phyloP scores from a whole-genome alignment of 2,113 vertebrate genomes.

The Emydura subglobosa region DNA sequence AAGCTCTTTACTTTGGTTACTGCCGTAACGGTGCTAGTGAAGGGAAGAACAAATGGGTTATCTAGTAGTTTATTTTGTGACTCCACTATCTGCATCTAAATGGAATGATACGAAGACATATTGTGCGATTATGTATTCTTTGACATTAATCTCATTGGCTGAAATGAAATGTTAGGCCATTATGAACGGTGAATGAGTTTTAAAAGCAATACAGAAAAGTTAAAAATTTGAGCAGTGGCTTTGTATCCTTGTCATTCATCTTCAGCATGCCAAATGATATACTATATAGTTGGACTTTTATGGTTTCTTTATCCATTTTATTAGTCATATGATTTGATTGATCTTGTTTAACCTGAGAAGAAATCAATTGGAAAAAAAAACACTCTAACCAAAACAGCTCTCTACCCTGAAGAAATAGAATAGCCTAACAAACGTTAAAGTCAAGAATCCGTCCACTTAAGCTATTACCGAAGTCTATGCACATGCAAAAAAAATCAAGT shows the following conservation, averaged over 20 bases:
- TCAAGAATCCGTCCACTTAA: neutral
- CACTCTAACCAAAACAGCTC: constrained; percentile 57
- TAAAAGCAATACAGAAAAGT: constrained; percentile 45
- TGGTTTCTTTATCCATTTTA: constrained; percentile 82
- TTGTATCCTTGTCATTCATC: constrained; percentile 60
- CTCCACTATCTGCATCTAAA: neutral
- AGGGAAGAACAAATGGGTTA: constrained; percentile 23
- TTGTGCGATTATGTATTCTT: constrained; percentile 50
- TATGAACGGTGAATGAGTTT: constrained; percentile 29
- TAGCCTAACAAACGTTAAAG: neutral
- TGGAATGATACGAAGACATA: constrained; percentile 50
- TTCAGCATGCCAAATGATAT: constrained; percentile 38
- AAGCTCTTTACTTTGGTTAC: neutral
- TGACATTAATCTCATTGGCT: constrained; percentile 37
- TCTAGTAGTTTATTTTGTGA: neutral
- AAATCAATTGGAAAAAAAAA: constrained; percentile 74
- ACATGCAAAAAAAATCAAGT: neutral
- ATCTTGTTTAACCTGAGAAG: constrained; percentile 77
- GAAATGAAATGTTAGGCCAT: constrained; percentile 40
- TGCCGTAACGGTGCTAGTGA: neutral
- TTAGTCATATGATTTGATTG: constrained; percentile 78
- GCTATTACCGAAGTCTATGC: neutral
- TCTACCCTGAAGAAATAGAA: constrained; percentile 56
- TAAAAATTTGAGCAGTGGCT: constrained; percentile 34
- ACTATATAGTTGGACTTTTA: constrained; percentile 56